phyloP scores from a whole-genome alignment of 2,797 vertebrate species.

The Acrocephalus scirpaceus region DNA sequence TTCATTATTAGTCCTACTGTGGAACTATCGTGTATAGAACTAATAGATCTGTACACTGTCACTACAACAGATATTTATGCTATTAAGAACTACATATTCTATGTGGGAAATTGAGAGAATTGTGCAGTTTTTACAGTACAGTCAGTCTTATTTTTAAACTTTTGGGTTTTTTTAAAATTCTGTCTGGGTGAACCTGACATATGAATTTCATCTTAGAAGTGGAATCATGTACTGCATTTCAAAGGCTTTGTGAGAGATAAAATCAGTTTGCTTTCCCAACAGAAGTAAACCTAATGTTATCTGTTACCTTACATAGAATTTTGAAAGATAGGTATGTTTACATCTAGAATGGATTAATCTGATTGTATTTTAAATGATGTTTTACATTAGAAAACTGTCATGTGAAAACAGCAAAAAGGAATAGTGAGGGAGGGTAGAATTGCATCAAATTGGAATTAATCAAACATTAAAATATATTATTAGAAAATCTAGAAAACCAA shows the following conservation, averaged over 20 bases:
- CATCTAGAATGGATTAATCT: not conserved
- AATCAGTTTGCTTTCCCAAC: not conserved
- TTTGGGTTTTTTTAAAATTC: not conserved
- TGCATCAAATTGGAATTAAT: not conserved
- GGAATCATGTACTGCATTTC: not conserved
- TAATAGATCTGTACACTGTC: not conserved
- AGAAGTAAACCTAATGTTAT: not conserved
- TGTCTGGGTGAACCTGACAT: not conserved
- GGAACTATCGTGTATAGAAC: not conserved
- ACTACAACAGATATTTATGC: not conserved
- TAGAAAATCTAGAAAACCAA: not conserved
- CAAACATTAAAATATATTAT: not conserved
- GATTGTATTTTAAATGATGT: not conserved
- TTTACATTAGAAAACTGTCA: not conserved
- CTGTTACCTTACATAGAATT: not conserved
- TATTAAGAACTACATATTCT: not conserved
- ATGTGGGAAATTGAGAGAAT: not conserved
- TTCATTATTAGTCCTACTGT: not conserved
- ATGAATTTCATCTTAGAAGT: too few species aligned
- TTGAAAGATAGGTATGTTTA: not conserved
- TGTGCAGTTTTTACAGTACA: not conserved
- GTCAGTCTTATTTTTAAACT: not conserved
- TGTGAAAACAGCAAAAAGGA: not conserved
- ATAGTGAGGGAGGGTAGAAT: not conserved
- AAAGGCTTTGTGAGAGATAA: not conserved